phyloP scores from a whole-genome alignment of 2,797 vertebrate genomes.

The Eptatretus atami region DNA sequence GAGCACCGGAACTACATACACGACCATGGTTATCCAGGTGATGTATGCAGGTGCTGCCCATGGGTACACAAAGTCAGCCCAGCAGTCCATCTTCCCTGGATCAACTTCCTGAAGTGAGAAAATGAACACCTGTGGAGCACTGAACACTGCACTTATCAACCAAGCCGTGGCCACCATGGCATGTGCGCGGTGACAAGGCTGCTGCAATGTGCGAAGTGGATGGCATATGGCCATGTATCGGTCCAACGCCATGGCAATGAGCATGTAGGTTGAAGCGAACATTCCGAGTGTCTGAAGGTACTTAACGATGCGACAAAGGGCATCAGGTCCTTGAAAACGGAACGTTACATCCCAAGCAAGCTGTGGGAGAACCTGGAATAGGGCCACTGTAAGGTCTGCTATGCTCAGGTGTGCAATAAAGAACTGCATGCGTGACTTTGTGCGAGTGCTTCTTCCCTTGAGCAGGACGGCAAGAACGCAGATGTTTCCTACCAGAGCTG shows the following conservation, averaged over 20 bases:
- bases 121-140: conserved; percentile 59
- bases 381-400: conserved; percentile 63
- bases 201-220: conserved; percentile 40
- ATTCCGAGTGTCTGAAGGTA: conserved; percentile 88
- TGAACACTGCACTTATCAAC: conserved; percentile 60
- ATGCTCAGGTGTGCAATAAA: conserved; percentile 98
- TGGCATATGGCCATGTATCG: conserved; percentile 73
- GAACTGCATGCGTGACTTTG: conserved; percentile 76
- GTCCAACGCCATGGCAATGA: conserved; percentile 81
- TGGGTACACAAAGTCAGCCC: conserved; percentile 61
- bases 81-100: conserved; percentile 58
- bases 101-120: conserved; percentile 52
- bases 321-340: conserved; percentile 64
- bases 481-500: conserved; percentile 53
- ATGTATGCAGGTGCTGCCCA: conserved; percentile 81
- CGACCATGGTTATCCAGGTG: conserved; percentile 73
- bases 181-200: conserved; percentile 34
- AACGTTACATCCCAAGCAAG: conserved; percentile 98
- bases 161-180: conserved; percentile 34
- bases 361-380: conserved; percentile 84
- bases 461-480: conserved; percentile 59
- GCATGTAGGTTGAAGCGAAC: conserved; percentile 97
- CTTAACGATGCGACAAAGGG: conserved; percentile 61
- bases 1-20: conserved; percentile 63
- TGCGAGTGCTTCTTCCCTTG: conserved; percentile 22